These are phyloP conservation scores for Crotalus tigris DNA, from an alignment of 2,113 vertebrate species.

Conservation along the genomic window DNA sequence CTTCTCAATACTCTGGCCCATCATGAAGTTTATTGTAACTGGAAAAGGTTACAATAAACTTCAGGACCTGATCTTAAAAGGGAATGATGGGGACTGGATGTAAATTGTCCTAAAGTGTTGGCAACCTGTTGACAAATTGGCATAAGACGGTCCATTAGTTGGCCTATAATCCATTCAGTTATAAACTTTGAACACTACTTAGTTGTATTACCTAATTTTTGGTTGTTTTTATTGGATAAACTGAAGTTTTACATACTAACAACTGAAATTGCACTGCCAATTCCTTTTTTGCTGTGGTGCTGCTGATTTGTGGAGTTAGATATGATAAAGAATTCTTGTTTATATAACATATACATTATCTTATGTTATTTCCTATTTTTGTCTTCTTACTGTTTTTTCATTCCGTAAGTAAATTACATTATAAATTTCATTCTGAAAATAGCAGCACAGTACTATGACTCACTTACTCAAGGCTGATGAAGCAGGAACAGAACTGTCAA, in stretches of 20 bases:
- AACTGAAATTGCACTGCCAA: background rate
- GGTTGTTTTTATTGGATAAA: background rate
- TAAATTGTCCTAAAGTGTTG: background rate
- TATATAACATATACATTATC: background rate
- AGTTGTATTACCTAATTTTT: background rate
- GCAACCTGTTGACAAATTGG: background rate
- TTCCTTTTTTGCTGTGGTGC: background rate
- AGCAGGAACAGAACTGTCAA: constrained; percentile 54
- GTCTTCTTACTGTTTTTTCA: background rate
- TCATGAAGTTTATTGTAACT: background rate
- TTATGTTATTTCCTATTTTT: background rate
- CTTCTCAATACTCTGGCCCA: background rate
- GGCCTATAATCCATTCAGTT: background rate
- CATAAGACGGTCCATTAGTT: background rate
- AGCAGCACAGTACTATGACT: background rate
- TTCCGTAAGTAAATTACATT: rapidly evolving
- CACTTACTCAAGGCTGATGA: constrained; percentile 17
- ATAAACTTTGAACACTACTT: background rate
- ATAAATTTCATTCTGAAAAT: background rate
- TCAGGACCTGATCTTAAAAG: background rate
- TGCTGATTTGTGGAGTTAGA: background rate
- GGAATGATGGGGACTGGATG: background rate
- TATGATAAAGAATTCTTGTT: background rate
- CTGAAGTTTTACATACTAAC: background rate
- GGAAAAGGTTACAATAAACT: no score